Conservation (phyloP, 1,140 invertebrate species). For the Brachionus rubens region DNA sequence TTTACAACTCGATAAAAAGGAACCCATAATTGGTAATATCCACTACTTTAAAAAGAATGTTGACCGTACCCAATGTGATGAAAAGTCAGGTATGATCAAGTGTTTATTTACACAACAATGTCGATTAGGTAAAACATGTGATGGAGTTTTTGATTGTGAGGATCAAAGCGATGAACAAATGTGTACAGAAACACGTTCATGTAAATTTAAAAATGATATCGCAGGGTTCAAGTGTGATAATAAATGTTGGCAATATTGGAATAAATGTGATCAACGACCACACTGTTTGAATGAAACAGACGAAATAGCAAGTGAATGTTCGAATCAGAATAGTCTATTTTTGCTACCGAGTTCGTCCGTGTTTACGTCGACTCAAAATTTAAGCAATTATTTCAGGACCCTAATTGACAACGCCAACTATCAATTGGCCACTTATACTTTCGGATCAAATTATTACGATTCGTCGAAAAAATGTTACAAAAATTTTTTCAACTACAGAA, state of each 20-base stretch:
- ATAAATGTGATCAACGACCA: not conserved
- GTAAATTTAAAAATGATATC: not conserved
- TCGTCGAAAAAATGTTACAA: not conserved
- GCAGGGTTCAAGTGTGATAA: not conserved
- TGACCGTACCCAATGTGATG: not conserved
- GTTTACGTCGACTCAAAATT: not conserved
- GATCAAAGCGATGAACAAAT: not conserved
- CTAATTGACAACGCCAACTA: not conserved
- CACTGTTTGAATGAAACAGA: not conserved
- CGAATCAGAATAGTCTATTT: not conserved
- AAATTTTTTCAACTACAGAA: not conserved
- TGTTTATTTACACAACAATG: not conserved
- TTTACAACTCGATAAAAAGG: not conserved
- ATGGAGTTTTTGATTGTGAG: slow-evolving; percentile 1
- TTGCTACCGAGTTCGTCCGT: not conserved
- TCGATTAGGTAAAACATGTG: not conserved
- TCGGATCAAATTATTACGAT: not conserved
- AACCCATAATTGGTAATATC: not conserved
- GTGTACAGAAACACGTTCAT: not conserved
- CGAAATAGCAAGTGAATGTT: not conserved
- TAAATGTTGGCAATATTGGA: slow-evolving; percentile 3
- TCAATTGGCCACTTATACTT: not conserved
- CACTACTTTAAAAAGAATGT: not conserved
- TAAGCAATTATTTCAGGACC: not conserved
- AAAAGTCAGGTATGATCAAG: not conserved